Evolutionary conservation across 2,888 invertebrate species (phyloP), one percentile per base, ranked within the genome.

Genomic region (Baronia brevicornis): DNA sequence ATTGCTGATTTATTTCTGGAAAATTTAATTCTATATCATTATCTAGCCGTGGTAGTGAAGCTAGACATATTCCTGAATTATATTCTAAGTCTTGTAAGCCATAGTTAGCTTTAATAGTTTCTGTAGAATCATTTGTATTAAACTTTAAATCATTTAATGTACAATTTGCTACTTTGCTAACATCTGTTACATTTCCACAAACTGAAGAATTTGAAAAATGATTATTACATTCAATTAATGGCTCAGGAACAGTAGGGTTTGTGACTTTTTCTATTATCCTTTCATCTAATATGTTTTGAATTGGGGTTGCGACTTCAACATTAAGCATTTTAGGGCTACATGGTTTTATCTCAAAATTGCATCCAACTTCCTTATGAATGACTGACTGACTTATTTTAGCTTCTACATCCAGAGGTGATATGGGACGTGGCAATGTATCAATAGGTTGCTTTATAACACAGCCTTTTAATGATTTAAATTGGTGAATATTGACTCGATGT

Each of bases 351-450:
- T 85, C 85, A 66, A 84, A 85, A 55, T 85, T 85, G 50, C 84
- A 85, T 13, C 84, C 80, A 28, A 85, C 85, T 51, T 85, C 85
- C 61, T 85, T 85, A 44, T 84, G 84, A 41, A 85, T 85, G 11
- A 85, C 72, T 5, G 85, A 85, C 43, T 85, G 85, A 47, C 82
- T 85, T 47, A 85, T 85, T 65, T 85, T 85, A 24, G 84, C 65
- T 62, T 85, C 85, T 18, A 85, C 85, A 60, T 85, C 85, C 41
- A 84, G 59, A 33, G 84, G 84, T 18, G 84, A 84, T 12, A 78
- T 32, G 18, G 84, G 72, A 19, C 84, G 63, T n/a, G 69, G 55
- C 33, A 60, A 42, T 11, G 54, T 25, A 23, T 52, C 52, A 24
- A 51, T 33, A n/a, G 46, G 29, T 38, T 50, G 55, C 40, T 54